Evolutionary conservation across 2,888 invertebrate genomes (phyloP).

Genomic region (Dryococelus australis): DNA sequence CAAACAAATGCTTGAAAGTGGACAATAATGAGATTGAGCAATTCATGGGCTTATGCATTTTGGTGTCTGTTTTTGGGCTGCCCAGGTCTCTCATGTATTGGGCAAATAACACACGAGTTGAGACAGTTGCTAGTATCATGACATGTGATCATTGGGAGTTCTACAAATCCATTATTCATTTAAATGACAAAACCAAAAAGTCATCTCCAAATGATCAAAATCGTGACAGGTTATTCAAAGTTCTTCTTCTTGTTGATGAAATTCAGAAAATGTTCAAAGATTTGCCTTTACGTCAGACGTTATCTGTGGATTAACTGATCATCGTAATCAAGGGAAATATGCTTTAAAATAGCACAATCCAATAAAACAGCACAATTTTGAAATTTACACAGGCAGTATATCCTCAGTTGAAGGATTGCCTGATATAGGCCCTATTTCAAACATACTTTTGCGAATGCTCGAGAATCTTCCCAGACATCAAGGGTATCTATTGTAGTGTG

Average conservation of each 20-base stretch:
- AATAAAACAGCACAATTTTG: not conserved
- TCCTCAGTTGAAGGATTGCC: not conserved
- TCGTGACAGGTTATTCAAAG: not conserved
- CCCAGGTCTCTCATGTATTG: too few species aligned
- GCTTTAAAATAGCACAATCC: not conserved
- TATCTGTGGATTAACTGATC: constrained; percentile 5
- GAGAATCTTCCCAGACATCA: not conserved
- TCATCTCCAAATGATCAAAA: not conserved
- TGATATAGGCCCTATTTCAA: constrained; percentile 9
- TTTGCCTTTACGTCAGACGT: constrained; percentile 8
- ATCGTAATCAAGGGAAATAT: not conserved
- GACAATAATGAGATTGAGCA: not conserved
- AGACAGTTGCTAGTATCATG: not conserved
- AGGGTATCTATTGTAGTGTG: not conserved
- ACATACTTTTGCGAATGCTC: not conserved
- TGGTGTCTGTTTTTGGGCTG: not conserved
- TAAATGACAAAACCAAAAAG: not conserved
- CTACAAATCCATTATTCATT: not conserved
- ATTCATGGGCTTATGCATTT: not conserved
- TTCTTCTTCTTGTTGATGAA: not conserved
- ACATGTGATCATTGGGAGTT: not conserved
- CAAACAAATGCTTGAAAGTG: not conserved
- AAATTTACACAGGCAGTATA: constrained; percentile 16
- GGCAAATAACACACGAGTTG: not conserved
- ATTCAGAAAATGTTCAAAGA: not conserved